Base-by-base conservation (phyloP, 1,140 invertebrate species). In the Bombus superbus region DNA sequence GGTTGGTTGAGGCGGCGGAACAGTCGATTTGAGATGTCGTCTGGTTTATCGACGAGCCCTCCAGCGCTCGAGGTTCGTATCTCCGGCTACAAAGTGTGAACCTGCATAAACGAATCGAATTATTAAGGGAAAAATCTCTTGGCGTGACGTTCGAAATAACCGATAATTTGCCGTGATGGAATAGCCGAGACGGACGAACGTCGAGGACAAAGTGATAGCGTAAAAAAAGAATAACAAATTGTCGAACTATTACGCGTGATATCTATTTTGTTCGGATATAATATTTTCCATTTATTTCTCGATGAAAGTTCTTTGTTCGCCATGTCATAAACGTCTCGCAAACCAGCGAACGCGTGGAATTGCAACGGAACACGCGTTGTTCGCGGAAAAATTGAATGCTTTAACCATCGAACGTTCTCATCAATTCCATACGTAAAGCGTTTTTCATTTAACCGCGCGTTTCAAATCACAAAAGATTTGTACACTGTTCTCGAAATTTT, bases 401-500 rank as follows among this genome's bases (percentile, higher is more conserved):
- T 62, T 53, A 53, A 53, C 6, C 47, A 18, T 53, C 18, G 18
- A 53, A 53, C 18, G 47, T 64, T 69, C 59, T 59, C 18, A 15
- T 47, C 75, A 76, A 28, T 80, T 47, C 11, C 10, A 13, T 25
- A 13, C 13, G 47, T 47, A 69, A 71, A 38, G 62, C 32, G 59
- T 53, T 86, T 81, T 88, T 83, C 69, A 62, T 62, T 62, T 62
- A n/a, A 57, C 42, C 57, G 53, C 57, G 74, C 22, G 69, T 78
- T 72, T 53, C 68, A 81, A 59, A 72, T 78, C 62, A 87, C 68
- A 83, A 88, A 88, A 87, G 85, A 74, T 83, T 79, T 87, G 76
- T 69, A n/a, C 42, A 5, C n/a, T 28, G n/a, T 25, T 3, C 35
- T 35, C 53, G 68, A 42, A 40, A 78, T 47, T 69, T 64, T 83